Evolutionary conservation across 1,140 invertebrate species (phyloP).

Genomic region (Drosophila navojoa): DNA sequence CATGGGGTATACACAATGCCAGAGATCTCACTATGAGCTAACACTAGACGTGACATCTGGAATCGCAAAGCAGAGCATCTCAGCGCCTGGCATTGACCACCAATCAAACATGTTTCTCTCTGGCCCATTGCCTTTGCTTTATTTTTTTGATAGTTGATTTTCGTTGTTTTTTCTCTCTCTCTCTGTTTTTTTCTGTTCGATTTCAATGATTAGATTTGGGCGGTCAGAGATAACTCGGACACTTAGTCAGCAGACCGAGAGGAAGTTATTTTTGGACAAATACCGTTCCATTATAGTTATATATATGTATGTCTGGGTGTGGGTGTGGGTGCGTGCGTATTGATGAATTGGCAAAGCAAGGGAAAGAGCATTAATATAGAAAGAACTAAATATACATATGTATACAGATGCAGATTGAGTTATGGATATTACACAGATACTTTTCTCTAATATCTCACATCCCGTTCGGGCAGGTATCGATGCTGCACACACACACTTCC

Average conservation of each 20-base stretch:
- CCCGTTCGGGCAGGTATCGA: too few species aligned
- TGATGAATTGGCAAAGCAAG: too few species aligned
- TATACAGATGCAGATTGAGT: not conserved
- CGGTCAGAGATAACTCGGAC: conserved; percentile 31
- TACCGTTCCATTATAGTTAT: not conserved
- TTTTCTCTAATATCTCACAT: too few species aligned
- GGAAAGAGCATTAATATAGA: not conserved
- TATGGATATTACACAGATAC: not conserved
- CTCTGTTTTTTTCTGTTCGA: conserved; percentile 12
- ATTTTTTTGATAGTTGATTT: conserved; percentile 21
- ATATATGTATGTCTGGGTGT: not conserved
- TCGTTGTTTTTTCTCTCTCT: not conserved
- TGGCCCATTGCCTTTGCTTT: conserved; percentile 29
- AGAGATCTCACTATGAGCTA: not conserved
- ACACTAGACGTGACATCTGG: too few species aligned
- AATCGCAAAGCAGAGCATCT: not conserved
- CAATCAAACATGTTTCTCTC: conserved; percentile 24
- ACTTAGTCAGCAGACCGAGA: conserved; percentile 14
- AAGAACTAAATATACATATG: not conserved
- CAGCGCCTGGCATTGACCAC: not conserved
- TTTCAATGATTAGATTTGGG: conserved; percentile 44
- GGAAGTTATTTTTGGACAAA: not conserved
- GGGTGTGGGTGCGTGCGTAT: not conserved
- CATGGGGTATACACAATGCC: not conserved
- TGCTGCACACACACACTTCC: too few species aligned